Base-by-base conservation (phyloP, 2,113 vertebrate species). In the Cryptomyrus ogoouensis region DNA sequence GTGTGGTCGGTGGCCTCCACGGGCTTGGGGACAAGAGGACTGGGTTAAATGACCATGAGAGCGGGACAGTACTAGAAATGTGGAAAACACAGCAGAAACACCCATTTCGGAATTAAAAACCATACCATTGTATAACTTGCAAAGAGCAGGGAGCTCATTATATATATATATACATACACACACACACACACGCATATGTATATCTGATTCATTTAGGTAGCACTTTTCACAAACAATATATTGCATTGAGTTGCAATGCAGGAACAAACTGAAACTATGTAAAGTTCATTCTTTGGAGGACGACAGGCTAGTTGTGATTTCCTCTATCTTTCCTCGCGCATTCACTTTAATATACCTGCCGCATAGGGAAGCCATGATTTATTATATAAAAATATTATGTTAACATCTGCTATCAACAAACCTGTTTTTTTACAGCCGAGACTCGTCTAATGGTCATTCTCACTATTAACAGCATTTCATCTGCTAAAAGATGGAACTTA, bases 1-100 rank as follows among this genome's bases (percentile, higher is more conserved):
- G 96, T 98, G 91, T 99, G 97, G 74, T 99, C 98, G 0, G 98
- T 99, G 91, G 98, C 98, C 93, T 99, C 98, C 92, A 99, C 98
- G 0, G 98, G 98, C 98, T 99, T 93, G 0, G 77, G 66, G 86
- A 39, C 31, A 77, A 7, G 70, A 39, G 70, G 35, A 39, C 31
- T 39, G 35, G 70, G 77, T 39, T 27, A 80, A 13, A 15, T 90
- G 90, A 89, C 88, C 83, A 90, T 89, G 91, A 42, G 31, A 39
- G n/a, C 13, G 0, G 0, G 90, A 89, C 89, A n/a, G 83, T 5
- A 17, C 35, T 4, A 19, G 39, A 77, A 31, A 39, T 12, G n/a
- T 12, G 12, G 24, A 35, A 19, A 17, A 42, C 9, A 39, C 77
- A 83, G 15, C 62, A 31, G n/a, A 66, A 31, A 12, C n/a, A 62